Base-by-base conservation (phyloP, 2,797 vertebrate species). In the Avahi laniger region DNA sequence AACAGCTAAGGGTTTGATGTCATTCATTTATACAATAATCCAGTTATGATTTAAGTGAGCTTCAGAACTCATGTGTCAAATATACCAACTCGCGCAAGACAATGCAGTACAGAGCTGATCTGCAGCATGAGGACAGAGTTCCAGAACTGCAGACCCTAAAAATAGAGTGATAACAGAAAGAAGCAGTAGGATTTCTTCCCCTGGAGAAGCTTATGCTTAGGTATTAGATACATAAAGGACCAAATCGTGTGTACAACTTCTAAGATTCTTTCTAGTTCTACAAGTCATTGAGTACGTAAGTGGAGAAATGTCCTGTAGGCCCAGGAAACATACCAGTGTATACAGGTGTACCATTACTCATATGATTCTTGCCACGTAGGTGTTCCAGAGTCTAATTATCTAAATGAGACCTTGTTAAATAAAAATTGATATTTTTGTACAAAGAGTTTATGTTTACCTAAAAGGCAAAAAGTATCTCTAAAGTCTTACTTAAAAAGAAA, bases 401-500 rank as follows among this genome's bases (percentile, higher is more conserved):
- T 91, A 94, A 89, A 75, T 82, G 81, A 75, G 4, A 88, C 81
- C 94, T 59, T 35, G 33, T 87, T 65, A 93, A 88, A 90, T 67
- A 89, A 70, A 81, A 94, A 69, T 28, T 12, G 41, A 14, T 69
- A n/a, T 33, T 61, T 59, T 38, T 82, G 38, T 94, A 43, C 38
- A 79, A 73, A 7, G 11, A 57, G 15, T 50, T 63, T 87, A 72
- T 90, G 70, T 46, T 70, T 84, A 78, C 17, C 61, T 69, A 94
- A 83, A 70, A 94, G 59, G 26, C 5, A 73, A 65, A 50, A 8
- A 48, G 4, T 12, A 50, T 67, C 28, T 38, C 38, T 70, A 73
- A 76, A 50, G 28, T 88, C 85, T 86, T 63, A 54, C 28, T 78
- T 85, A 61, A 14, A 41, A 84, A 38, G 24, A n/a, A 84, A 69